These are phyloP conservation scores for Spizella passerina DNA, from an alignment of 2,797 vertebrate species.

Conservation along the genomic window DNA sequence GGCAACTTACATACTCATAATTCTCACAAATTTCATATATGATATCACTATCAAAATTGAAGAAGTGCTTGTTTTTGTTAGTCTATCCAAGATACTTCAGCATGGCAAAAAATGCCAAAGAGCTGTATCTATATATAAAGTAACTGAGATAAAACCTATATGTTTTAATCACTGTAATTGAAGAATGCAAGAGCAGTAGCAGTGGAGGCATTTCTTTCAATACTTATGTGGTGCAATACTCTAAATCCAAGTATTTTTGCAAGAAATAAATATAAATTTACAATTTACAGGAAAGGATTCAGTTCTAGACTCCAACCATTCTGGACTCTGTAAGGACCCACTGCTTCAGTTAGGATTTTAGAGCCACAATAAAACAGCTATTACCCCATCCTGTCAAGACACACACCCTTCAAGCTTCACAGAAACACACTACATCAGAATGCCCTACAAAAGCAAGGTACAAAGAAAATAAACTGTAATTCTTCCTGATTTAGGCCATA, in stretches of 20 bases:
- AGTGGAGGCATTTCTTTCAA: neutral
- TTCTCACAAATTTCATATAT: neutral
- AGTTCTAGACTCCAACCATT: neutral
- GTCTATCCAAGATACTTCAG: neutral
- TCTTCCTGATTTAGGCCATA: neutral
- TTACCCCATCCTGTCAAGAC: neutral
- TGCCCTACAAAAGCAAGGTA: neutral
- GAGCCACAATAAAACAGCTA: neutral
- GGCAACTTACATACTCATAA: neutral
- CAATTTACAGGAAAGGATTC: neutral
- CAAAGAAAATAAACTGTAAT: neutral
- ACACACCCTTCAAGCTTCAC: neutral
- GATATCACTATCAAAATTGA: neutral
- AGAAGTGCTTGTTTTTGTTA: neutral
- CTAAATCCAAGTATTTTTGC: neutral
- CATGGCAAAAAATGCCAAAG: neutral
- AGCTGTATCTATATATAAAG: neutral
- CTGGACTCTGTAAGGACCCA: no score
- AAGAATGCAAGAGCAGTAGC: neutral
- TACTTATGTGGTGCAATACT: neutral
- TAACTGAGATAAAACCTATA: accelerated
- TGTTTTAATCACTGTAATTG: neutral
- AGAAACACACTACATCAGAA: neutral
- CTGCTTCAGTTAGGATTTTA: neutral
- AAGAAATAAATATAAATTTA: neutral